phyloP scores from a whole-genome alignment of 2,888 invertebrate species.

The Ectropis crepuscularia region DNA sequence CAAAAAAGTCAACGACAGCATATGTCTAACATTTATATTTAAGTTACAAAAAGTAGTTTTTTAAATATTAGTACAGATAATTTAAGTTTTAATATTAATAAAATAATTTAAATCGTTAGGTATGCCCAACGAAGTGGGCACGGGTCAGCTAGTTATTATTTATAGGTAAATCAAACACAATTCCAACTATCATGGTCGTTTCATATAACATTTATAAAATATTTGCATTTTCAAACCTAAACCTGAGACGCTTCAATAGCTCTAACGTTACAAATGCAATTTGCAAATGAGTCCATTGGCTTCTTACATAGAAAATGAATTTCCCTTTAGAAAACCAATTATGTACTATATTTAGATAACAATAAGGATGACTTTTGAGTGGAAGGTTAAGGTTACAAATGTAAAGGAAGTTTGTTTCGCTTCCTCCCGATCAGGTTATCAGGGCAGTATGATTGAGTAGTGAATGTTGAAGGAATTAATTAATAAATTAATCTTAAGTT shows the following conservation, averaged over 20 bases:
- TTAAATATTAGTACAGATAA: no score
- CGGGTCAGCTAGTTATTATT: no score
- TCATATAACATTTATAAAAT: neutral
- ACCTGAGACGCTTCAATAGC: slow-evolving; percentile 11
- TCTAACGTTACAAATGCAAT: slow-evolving; percentile 23
- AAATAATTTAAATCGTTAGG: no score
- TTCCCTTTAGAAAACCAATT: neutral
- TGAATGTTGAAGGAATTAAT: neutral
- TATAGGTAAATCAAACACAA: neutral
- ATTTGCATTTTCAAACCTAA: slow-evolving; percentile 11
- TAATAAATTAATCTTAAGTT: neutral
- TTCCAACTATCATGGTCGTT: neutral
- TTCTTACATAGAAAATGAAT: neutral
- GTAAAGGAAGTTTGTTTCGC: slow-evolving; percentile 10
- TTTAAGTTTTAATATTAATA: no score
- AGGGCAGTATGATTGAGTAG: slow-evolving; percentile 4
- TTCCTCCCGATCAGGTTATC: slow-evolving; percentile 11
- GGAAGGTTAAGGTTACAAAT: neutral
- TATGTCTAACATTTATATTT: no score
- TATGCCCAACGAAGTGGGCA: no score
- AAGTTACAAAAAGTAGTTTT: no score
- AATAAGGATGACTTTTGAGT: slow-evolving; percentile 3
- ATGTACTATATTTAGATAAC: neutral
- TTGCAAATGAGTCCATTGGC: slow-evolving; percentile 23
- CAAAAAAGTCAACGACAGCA: no score